Conservation (phyloP, 1,140 invertebrate genomes). For the Idris sp. region DNA sequence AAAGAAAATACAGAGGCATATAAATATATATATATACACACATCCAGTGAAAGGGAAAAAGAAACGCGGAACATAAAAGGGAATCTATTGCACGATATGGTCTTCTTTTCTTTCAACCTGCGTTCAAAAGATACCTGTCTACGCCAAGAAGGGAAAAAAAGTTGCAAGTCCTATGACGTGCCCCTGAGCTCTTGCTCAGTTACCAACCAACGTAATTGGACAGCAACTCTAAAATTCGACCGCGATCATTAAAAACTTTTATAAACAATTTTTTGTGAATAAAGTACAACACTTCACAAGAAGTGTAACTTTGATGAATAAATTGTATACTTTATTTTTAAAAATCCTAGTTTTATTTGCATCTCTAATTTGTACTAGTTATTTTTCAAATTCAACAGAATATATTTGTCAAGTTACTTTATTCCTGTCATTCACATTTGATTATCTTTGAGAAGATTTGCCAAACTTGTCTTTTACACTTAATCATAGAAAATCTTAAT, state of each 20-base stretch:
- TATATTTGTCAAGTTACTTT: too few species aligned
- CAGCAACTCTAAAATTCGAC: conserved; percentile 41
- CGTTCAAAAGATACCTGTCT: conserved; percentile 46
- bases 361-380: too few species aligned
- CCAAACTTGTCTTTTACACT: too few species aligned
- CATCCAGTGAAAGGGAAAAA: conserved; percentile 29
- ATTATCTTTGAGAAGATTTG: too few species aligned
- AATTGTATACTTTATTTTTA: too few species aligned
- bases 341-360: too few species aligned
- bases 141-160: conserved; percentile 25
- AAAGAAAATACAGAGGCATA: conserved; percentile 26
- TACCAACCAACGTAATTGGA: conserved; percentile 48
- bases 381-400: too few species aligned
- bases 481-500: background rate
- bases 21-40: too few species aligned
- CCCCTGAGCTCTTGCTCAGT: conserved; percentile 39
- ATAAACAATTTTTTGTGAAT: conserved; percentile 16
- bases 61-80: conserved; percentile 32
- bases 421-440: too few species aligned
- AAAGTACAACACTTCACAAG: conserved; percentile 14
- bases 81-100: conserved; percentile 38
- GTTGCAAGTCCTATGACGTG: conserved; percentile 32
- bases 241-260: conserved; percentile 12
- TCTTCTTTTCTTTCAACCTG: conserved; percentile 31
- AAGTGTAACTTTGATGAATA: too few species aligned